These are phyloP conservation scores for Dendrolimus punctatus DNA, from an alignment of 1,140 invertebrate genomes.

Conservation along the genomic window DNA sequence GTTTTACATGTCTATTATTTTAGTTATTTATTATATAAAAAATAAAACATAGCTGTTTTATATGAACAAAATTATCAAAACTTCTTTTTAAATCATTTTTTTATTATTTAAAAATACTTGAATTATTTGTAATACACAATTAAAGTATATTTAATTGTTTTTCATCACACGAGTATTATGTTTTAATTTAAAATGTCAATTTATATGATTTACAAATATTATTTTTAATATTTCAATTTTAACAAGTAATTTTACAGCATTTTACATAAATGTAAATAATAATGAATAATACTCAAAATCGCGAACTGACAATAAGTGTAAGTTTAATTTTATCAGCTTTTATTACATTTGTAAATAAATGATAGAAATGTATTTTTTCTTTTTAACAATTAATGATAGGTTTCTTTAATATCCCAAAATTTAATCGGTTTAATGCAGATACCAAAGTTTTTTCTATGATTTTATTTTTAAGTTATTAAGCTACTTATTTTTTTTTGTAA, in stretches of 20 bases:
- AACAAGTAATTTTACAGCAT: slow-evolving; percentile 22
- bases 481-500: slow-evolving; percentile 46
- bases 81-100: too few relatives aligned
- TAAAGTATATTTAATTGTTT: too few relatives aligned
- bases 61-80: too few relatives aligned
- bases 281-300: slow-evolving; percentile 57
- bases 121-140: too few relatives aligned
- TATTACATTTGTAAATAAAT: slow-evolving; percentile 55
- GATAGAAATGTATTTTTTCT: slow-evolving; percentile 44
- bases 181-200: too few relatives aligned
- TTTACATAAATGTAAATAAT: slow-evolving; percentile 44
- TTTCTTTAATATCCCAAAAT: slow-evolving; percentile 55
- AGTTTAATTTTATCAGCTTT: slow-evolving; percentile 45
- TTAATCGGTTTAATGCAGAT: slow-evolving; percentile 66
- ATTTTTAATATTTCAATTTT: slow-evolving; percentile 19
- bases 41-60: too few relatives aligned
- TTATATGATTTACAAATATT: slow-evolving; percentile 2
- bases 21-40: too few relatives aligned
- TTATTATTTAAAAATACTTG: too few relatives aligned
- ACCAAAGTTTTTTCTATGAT: slow-evolving; percentile 66
- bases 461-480: slow-evolving; percentile 64
- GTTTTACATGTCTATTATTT: too few relatives aligned
- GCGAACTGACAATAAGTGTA: slow-evolving; percentile 67
- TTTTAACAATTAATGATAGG: slow-evolving; percentile 36
- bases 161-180: too few relatives aligned